phyloP scores from a whole-genome alignment of 1,140 invertebrate genomes.

The Rhopalosiphum maidis region DNA sequence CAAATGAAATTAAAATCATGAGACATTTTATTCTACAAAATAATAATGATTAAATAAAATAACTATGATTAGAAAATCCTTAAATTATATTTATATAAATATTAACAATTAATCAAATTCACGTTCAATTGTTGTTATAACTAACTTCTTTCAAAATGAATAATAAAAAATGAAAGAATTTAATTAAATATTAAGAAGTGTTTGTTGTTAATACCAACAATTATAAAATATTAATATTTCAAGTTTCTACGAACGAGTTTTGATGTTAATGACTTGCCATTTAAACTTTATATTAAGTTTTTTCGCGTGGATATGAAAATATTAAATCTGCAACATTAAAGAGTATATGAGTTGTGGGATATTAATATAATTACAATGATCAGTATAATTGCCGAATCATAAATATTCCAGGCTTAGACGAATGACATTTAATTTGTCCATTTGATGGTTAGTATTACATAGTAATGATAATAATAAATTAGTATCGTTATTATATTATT shows the following conservation, averaged over 20 bases:
- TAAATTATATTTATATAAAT: not conserved
- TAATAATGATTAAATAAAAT: not conserved
- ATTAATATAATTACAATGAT: not conserved
- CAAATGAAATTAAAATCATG: not conserved
- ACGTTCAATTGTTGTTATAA: not conserved
- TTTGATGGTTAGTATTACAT: not conserved
- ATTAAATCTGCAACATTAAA: not conserved
- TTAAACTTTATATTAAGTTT: not conserved
- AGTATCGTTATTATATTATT: not conserved
- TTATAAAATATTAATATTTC: slow-evolving; percentile 8
- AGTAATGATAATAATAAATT: not conserved
- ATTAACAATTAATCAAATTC: not conserved
- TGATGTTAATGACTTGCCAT: not conserved
- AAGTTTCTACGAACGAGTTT: not conserved
- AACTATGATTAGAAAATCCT: not conserved
- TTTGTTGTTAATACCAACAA: not conserved
- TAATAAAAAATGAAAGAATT: not conserved
- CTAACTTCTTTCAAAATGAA: not conserved
- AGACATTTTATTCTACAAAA: not conserved
- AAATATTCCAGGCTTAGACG: not conserved
- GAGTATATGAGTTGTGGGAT: too few relatives aligned
- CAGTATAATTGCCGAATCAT: not conserved
- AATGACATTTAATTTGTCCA: not conserved
- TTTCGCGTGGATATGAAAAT: not conserved
- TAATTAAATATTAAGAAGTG: not conserved